Conservation (phyloP, 2,113 vertebrate genomes). For the Pithys albifrons region DNA sequence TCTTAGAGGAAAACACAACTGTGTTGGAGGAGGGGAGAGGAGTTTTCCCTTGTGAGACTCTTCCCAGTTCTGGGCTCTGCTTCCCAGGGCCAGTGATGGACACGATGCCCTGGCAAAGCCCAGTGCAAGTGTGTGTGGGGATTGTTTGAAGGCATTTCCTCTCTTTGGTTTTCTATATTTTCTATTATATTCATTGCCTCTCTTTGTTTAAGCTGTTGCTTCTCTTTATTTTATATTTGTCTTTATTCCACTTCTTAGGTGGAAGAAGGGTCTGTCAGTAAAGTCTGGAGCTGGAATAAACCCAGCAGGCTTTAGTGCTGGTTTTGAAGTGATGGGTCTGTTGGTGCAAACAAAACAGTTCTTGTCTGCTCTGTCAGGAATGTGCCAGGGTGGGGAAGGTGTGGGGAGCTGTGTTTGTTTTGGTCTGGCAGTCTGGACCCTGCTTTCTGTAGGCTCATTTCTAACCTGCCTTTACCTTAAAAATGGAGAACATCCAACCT, state of each 20-base stretch:
- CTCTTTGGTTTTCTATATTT: neutral
- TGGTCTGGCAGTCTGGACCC: neutral
- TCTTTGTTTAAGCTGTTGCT: neutral
- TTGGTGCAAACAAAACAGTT: neutral
- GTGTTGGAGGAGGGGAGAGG: neutral
- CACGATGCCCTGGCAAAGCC: neutral
- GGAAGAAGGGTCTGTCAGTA: neutral
- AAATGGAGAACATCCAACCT: neutral
- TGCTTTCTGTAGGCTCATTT: neutral
- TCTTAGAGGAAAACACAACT: neutral
- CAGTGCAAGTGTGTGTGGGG: accelerated
- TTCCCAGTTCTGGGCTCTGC: neutral
- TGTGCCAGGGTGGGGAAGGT: neutral
- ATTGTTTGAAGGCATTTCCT: neutral
- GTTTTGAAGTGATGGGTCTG: neutral
- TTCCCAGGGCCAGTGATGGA: neutral
- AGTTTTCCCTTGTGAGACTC: neutral
- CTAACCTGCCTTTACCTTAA: neutral
- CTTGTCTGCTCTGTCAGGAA: neutral
- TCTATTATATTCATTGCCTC: neutral
- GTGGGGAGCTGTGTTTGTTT: neutral
- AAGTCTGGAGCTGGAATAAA: neutral
- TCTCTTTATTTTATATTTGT: neutral
- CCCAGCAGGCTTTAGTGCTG: neutral
- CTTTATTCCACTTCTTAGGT: neutral